Evolutionary conservation across 2,797 vertebrate genomes (phyloP), one percentile per base, ranked within the genome.

Genomic region (Sternotherus odoratus): DNA sequence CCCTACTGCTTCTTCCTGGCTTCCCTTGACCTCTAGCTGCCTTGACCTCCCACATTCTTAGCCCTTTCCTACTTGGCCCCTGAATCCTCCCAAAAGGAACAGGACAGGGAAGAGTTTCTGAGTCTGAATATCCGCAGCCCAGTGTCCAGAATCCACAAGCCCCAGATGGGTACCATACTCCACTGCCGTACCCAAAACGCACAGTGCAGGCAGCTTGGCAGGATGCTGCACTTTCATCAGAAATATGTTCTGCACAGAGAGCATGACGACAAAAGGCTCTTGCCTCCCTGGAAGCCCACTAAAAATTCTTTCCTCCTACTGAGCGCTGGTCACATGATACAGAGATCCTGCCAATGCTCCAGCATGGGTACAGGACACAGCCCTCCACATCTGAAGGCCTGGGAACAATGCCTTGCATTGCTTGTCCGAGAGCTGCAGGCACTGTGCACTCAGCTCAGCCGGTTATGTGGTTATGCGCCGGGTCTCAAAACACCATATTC

Each of bases 341-440:
- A 51, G 75, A 85, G 75, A 87, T 39, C 51, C 56, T 26, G 81
- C 48, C 78, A 82, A 91, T 43, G 51, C 24, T 82, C 6, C 39
- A 72, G 56, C 0, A 0, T 78, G 85, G 79, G 69, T 51, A 1
- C 0, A 6, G 26, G 24, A 66, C 30, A 8, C 50, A 86, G 79
- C 74, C 26, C 77, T 83, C 30, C 91, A 91, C 91, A 94, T 92
- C 90, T 89, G 94, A 43, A 92, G 49, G 75, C 46, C 88, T 86
- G 46, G 53, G 87, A 69, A 80, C 43, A 91, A 77, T 2, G 86
- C 49, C 24, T 36, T 77, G 54, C 33, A 26, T 12, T 43, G 4
- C 24, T 17, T 24, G 86, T 91, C 89, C 85, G 12, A 48, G 88
- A 94, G 60, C 77, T 79, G 69, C 24, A 92, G 86, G 50, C 88